Evolutionary conservation across 2,797 vertebrate genomes (phyloP).

Genomic region (Limnodromus scolopaceus): DNA sequence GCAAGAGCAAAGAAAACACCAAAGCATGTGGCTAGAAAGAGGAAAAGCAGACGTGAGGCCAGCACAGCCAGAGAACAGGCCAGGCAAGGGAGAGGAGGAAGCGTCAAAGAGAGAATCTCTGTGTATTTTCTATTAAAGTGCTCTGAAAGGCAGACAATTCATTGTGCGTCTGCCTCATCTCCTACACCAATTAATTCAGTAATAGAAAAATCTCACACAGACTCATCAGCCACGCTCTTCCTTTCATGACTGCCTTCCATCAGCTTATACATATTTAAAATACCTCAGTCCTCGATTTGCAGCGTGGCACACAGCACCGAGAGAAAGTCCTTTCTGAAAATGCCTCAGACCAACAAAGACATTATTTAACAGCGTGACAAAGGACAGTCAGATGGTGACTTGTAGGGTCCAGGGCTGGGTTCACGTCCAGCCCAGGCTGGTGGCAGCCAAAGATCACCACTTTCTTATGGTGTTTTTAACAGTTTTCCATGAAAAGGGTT

Average conservation of each 20-base stretch:
- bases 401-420: neutral
- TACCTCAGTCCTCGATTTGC: neutral
- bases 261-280: neutral
- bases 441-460: neutral
- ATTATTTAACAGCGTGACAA: neutral
- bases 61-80: neutral
- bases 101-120: neutral
- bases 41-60: neutral
- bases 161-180: neutral
- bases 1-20: neutral
- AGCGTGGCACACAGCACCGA: neutral
- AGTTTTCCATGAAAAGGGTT: neutral
- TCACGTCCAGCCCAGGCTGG: neutral
- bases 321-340: neutral
- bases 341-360: neutral
- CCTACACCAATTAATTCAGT: neutral
- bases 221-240: neutral
- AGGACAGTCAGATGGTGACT: neutral
- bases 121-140: neutral
- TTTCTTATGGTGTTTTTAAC: neutral
- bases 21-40: neutral
- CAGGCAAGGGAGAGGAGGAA: neutral
- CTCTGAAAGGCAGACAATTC: neutral
- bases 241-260: neutral
- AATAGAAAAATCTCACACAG: neutral